Percentiles rank a stretch among this genome's conserved stretches.
phyloP scores from a whole-genome alignment of 2,888 invertebrate species.

The Lasioglossum marginatum region DNA sequence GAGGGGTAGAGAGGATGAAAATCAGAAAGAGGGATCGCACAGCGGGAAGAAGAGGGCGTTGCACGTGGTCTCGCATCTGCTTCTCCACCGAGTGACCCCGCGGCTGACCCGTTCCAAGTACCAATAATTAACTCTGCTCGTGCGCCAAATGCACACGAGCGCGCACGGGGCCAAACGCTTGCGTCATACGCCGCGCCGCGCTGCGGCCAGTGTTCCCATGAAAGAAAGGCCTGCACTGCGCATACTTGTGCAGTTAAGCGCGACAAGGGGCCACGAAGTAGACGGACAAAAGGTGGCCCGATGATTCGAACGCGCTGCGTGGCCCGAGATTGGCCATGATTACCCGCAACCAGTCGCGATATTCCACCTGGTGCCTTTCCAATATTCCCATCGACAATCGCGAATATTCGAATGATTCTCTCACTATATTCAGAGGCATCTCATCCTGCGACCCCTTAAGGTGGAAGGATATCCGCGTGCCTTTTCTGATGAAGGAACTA shows the following conservation, averaged over 20 bases:
- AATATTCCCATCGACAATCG: neutral
- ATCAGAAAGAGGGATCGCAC: conserved; percentile 33
- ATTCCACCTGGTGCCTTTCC: conserved; percentile 10
- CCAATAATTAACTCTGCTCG: conserved; percentile 81
- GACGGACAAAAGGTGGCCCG: conserved; percentile 57
- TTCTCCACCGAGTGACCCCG: conserved; percentile 77
- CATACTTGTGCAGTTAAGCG: conserved; percentile 66
- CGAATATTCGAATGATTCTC: neutral
- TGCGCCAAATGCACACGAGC: conserved; percentile 70
- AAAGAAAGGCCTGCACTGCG: conserved; percentile 61
- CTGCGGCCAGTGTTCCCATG: conserved; percentile 65
- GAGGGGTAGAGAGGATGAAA: conserved; percentile 1
- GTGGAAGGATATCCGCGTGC: no score
- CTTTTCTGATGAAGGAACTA: no score
- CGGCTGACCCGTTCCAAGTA: conserved; percentile 81
- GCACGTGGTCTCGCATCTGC: conserved; percentile 82
- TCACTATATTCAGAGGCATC: neutral
- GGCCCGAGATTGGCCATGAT: conserved; percentile 35
- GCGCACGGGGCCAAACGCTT: conserved; percentile 60
- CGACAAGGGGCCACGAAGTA: conserved; percentile 59
- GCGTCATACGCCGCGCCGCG: conserved; percentile 58
- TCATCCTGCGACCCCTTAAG: neutral
- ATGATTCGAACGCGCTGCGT: conserved; percentile 25
- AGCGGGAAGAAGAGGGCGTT: conserved; percentile 59
- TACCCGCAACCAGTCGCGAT: conserved; percentile 3